phyloP scores from a whole-genome alignment of 53 echinoderm and acorn worm genomes.

The Holothuria leucospilota region DNA sequence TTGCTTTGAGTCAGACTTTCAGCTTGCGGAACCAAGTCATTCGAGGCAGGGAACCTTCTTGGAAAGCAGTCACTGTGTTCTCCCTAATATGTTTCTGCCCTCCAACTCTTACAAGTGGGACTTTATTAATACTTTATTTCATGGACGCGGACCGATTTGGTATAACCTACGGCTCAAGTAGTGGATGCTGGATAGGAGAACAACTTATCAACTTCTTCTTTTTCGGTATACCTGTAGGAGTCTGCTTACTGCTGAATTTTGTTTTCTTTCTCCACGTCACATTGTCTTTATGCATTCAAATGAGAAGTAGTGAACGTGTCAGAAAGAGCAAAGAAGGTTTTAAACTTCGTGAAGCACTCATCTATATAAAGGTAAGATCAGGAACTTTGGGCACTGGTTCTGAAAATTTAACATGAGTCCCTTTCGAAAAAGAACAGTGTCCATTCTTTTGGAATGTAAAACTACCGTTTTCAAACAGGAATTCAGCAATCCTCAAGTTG shows the following conservation, averaged over 20 bases:
- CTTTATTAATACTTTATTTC: not conserved
- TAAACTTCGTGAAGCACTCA: not conserved
- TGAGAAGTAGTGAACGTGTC: not conserved
- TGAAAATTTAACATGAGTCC: too few species aligned
- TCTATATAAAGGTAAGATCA: conserved; percentile 22
- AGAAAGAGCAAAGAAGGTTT: not conserved
- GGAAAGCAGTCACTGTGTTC: not conserved
- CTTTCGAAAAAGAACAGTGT: too few species aligned
- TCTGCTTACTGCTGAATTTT: not conserved
- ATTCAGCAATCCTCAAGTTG: too few species aligned
- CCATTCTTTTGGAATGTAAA: too few species aligned
- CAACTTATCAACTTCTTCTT: not conserved
- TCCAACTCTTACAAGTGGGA: conserved; percentile 9
- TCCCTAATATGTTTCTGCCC: not conserved
- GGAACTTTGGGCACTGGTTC: too few species aligned
- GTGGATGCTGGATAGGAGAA: conserved; percentile 41
- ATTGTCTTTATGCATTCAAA: conserved; percentile 16
- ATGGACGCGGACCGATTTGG: not conserved
- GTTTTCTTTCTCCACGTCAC: conserved; percentile 8
- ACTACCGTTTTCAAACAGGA: too few species aligned
- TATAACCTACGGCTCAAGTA: conserved; percentile 11
- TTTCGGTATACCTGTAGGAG: conserved; percentile 22
- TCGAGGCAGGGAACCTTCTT: not conserved
- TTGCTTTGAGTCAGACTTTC: conserved; percentile 17
- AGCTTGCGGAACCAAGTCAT: not conserved